Evolutionary conservation across 2,797 vertebrate species (phyloP).

Genomic region (Chloroceryle inda): DNA sequence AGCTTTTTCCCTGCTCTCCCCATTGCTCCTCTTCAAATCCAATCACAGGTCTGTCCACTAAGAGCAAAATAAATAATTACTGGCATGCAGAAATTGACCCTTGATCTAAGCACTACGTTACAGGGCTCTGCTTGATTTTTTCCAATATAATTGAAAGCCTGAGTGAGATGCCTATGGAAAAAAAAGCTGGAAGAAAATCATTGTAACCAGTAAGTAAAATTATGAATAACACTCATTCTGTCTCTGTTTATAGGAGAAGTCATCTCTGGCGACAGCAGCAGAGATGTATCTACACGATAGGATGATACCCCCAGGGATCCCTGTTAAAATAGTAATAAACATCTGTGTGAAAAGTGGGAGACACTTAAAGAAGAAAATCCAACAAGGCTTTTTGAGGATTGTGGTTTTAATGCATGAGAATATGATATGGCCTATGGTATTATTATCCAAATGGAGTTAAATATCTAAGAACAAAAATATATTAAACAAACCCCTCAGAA

Average conservation of each 20-base stretch:
- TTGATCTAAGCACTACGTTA: not conserved
- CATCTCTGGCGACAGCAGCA: not conserved
- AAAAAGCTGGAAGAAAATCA: not conserved
- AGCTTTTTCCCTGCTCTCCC: not conserved
- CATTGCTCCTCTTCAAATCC: not conserved
- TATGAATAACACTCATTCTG: not conserved
- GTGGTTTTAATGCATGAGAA: not conserved
- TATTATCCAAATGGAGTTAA: not conserved
- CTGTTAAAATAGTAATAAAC: not conserved
- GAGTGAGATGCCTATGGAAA: not conserved
- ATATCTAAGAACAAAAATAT: not conserved
- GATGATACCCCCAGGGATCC: not conserved
- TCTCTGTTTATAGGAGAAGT: not conserved
- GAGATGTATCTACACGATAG: not conserved
- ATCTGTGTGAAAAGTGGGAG: not conserved
- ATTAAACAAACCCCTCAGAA: not conserved
- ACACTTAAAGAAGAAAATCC: not conserved
- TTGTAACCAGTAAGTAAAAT: not conserved
- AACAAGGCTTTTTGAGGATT: not conserved
- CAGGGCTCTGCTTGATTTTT: not conserved
- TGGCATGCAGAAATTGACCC: not conserved
- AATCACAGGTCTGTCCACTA: conserved; percentile 23
- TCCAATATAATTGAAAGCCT: not conserved
- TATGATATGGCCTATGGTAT: not conserved
- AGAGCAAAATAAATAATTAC: not conserved